phyloP scores from a whole-genome alignment of 1,140 invertebrate genomes.

The Aricia agestis region DNA sequence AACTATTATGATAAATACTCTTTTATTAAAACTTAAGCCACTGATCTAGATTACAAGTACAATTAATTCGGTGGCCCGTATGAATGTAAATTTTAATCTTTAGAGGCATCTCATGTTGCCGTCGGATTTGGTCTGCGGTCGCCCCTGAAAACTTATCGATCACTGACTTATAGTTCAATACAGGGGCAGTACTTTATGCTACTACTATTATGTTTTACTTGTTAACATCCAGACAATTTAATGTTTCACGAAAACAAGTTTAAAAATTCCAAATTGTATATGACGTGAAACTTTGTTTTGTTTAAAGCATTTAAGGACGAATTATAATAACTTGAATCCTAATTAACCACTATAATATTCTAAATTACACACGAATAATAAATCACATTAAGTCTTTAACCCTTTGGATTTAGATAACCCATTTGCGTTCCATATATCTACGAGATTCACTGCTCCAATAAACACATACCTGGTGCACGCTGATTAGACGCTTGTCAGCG shows the following conservation, averaged over 20 bases:
- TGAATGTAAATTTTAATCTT: constrained; percentile 33
- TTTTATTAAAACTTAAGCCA: background rate
- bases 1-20: too few species aligned
- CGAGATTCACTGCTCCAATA: background rate
- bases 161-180: background rate
- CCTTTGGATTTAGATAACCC: background rate
- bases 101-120: constrained; percentile 29
- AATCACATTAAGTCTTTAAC: background rate
- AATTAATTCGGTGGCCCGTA: constrained; percentile 27
- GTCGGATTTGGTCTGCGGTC: constrained; percentile 21
- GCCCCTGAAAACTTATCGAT: constrained; percentile 10
- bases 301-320: too few species aligned
- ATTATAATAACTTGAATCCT: background rate
- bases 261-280: too few species aligned
- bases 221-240: too few species aligned
- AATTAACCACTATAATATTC: background rate
- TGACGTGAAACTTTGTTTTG: too few species aligned
- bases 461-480: background rate
- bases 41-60: background rate
- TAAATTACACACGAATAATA: background rate
- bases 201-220: background rate
- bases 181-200: background rate
- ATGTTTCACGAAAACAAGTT: too few species aligned
- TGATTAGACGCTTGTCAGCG: background rate
- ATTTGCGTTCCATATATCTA: background rate